phyloP scores from a whole-genome alignment of 2,888 invertebrate species.

The Drosophila vallismaia region DNA sequence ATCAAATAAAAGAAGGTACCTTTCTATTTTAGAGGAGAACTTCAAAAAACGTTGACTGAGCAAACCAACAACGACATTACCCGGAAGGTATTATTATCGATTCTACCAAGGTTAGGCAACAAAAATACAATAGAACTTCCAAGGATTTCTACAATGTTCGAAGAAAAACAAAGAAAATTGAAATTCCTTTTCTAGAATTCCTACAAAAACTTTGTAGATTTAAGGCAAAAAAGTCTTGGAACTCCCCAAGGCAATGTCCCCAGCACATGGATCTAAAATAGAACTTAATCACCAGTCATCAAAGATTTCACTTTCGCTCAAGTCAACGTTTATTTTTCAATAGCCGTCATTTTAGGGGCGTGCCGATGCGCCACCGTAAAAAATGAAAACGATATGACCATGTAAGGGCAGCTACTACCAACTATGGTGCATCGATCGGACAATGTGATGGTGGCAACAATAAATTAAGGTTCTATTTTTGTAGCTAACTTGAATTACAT shows the following conservation, averaged over 20 bases:
- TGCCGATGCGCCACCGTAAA: slow-evolving; percentile 47
- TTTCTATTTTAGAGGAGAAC: neutral
- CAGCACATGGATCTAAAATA: neutral
- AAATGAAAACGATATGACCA: slow-evolving; percentile 77
- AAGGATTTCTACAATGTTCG: neutral
- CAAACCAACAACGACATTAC: neutral
- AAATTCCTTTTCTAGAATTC: neutral
- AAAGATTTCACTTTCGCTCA: slow-evolving; percentile 73
- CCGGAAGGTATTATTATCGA: neutral
- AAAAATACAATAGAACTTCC: neutral
- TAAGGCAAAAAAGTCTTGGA: neutral
- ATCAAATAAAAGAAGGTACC: no score
- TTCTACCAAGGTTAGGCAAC: neutral
- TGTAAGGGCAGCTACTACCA: slow-evolving; percentile 62
- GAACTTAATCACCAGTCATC: slow-evolving; percentile 1
- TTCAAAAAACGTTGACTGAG: neutral
- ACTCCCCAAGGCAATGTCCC: neutral
- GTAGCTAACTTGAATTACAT: slow-evolving; percentile 76
- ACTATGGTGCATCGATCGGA: slow-evolving; percentile 12
- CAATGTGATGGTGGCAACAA: slow-evolving; percentile 60
- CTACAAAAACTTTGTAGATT: neutral
- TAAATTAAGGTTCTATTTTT: slow-evolving; percentile 79
- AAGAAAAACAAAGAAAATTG: neutral
- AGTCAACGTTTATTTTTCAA: slow-evolving; percentile 44
- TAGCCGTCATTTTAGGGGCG: slow-evolving; percentile 17